Percentiles rank a stretch among this genome's conserved stretches.
Evolutionary conservation across 2,888 invertebrate genomes (phyloP).

Genomic region (Yponomeuta evonymella): DNA sequence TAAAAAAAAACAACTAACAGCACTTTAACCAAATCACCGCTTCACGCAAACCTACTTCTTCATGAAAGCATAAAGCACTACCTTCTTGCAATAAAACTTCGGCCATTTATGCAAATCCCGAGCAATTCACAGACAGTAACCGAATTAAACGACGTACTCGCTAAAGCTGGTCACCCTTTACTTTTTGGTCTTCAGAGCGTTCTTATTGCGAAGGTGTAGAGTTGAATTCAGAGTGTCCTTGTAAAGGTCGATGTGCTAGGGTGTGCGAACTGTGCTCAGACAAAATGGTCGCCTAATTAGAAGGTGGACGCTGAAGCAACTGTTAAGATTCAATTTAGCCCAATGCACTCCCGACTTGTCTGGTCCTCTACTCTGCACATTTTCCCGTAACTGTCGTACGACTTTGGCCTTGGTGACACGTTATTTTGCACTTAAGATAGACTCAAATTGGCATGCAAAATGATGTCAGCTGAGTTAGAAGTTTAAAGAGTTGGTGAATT

Average conservation of each 20-base stretch:
- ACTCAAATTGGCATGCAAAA: too few relatives aligned
- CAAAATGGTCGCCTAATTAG: conserved; percentile 37
- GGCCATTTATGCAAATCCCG: conserved; percentile 8
- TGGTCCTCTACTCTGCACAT: background rate
- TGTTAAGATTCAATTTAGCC: conserved; percentile 13
- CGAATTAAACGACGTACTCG: background rate
- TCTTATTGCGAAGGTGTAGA: too few relatives aligned
- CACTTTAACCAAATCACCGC: background rate
- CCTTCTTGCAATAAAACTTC: background rate
- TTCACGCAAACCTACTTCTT: background rate
- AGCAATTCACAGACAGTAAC: conserved; percentile 6
- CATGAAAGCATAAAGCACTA: background rate
- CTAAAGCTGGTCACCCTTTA: too few relatives aligned
- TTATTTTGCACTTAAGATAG: too few relatives aligned
- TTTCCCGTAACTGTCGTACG: too few relatives aligned
- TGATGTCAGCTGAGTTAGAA: too few relatives aligned
- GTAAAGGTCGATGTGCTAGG: too few relatives aligned
- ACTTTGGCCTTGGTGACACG: too few relatives aligned
- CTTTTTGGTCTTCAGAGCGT: too few relatives aligned
- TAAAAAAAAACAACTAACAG: background rate
- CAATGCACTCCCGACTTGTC: background rate
- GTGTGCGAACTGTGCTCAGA: background rate
- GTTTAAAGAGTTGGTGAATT: too few relatives aligned
- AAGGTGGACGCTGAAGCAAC: conserved; percentile 25
- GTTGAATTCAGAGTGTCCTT: too few relatives aligned